These are phyloP conservation scores for Sarcophaga caerulescens DNA, from an alignment of 2,888 invertebrate species.

Conservation along the genomic window DNA sequence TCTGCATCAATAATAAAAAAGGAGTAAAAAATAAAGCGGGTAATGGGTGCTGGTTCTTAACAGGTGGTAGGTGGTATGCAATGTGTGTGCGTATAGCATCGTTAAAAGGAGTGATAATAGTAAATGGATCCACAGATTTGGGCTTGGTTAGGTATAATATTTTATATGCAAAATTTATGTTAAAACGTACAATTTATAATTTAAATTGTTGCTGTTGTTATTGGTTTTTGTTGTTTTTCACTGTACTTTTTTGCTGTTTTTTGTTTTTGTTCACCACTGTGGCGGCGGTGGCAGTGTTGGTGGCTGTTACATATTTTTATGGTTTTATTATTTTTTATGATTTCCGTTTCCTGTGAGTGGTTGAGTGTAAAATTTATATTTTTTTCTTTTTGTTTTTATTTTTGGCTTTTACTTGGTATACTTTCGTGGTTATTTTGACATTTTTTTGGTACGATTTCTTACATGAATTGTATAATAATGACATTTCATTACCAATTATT, in stretches of 20 bases:
- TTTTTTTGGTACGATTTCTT: neutral
- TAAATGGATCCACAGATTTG: neutral
- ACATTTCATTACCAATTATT: slow-evolving; percentile 46
- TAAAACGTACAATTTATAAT: neutral
- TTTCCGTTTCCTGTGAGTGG: slow-evolving; percentile 48
- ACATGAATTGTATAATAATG: slow-evolving; percentile 19
- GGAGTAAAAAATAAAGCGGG: neutral
- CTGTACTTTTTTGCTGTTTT: neutral
- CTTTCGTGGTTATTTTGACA: neutral
- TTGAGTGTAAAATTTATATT: neutral
- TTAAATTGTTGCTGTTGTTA: slow-evolving; percentile 9
- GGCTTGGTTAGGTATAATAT: no score
- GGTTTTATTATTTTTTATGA: slow-evolving; percentile 40
- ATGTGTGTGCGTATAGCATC: neutral
- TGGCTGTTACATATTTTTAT: slow-evolving; percentile 37
- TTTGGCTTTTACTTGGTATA: slow-evolving; percentile 22
- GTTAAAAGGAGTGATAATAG: neutral
- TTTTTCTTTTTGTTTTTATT: neutral
- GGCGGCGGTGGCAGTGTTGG: neutral
- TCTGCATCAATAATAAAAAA: neutral
- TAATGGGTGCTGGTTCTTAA: neutral
- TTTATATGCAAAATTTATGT: neutral
- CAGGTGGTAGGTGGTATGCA: no score
- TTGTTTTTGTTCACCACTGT: neutral
- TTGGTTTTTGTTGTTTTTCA: neutral